Evolutionary conservation across 1,140 invertebrate genomes (phyloP).

Genomic region (Tyrophagus putrescentiae): DNA sequence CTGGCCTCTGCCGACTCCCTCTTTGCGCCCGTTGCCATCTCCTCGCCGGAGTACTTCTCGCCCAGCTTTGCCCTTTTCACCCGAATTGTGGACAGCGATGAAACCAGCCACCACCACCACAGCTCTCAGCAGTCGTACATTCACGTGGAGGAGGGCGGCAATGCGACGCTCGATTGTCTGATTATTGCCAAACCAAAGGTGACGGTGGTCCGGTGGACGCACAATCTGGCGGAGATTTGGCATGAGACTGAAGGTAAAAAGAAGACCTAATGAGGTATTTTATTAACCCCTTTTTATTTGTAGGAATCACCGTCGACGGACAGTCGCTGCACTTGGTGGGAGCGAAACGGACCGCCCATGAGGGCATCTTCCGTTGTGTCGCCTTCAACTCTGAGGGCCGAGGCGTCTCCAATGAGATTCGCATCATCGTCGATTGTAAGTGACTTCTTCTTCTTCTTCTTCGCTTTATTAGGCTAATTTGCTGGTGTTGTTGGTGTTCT

Average conservation of each 20-base stretch:
- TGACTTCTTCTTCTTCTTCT: too few relatives aligned
- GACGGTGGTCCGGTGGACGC: slow-evolving; percentile 10
- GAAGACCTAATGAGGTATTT: not conserved
- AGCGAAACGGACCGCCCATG: slow-evolving; percentile 21
- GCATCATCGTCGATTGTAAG: slow-evolving; percentile 55
- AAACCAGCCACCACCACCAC: too few relatives aligned
- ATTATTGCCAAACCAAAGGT: slow-evolving; percentile 1
- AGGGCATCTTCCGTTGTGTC: slow-evolving; percentile 58
- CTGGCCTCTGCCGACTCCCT: too few relatives aligned
- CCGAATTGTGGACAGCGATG: not conserved
- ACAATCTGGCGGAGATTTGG: slow-evolving; percentile 17
- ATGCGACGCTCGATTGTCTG: slow-evolving; percentile 9
- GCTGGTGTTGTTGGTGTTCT: too few relatives aligned
- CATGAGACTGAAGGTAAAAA: slow-evolving; percentile 9
- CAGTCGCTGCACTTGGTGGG: not conserved
- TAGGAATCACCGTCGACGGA: not conserved
- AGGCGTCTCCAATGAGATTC: slow-evolving; percentile 62
- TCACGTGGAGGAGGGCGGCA: not conserved
- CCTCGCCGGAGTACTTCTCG: not conserved
- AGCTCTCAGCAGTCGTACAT: too few relatives aligned
- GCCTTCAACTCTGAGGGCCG: slow-evolving; percentile 76
- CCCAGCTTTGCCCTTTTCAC: not conserved
- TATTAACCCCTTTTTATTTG: not conserved
- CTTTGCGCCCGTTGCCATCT: too few relatives aligned
- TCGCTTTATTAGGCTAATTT: too few relatives aligned